Percentiles rank a stretch among this genome's conserved stretches.
These are phyloP conservation scores for Arion vulgaris DNA, from an alignment of 1,140 invertebrate genomes.

Conservation along the genomic window DNA sequence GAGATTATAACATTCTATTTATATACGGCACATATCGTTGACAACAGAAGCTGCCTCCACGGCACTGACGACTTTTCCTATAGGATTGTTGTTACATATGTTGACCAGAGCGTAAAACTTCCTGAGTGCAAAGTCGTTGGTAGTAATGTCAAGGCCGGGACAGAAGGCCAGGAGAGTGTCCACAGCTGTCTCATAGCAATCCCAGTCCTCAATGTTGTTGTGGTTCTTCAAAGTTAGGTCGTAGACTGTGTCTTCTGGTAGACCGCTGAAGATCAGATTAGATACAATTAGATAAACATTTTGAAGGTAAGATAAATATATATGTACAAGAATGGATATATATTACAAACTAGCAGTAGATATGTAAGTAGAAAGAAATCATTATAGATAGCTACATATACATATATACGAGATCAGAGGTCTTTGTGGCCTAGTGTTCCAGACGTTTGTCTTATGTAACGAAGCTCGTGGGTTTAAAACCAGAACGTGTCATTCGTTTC, in stretches of 20 bases:
- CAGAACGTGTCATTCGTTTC: no score
- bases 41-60: conserved; percentile 54
- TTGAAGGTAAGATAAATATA: neutral
- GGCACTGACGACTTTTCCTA: conserved; percentile 39
- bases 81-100: conserved; percentile 68
- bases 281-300: neutral
- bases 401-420: no score
- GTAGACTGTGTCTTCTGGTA: conserved; percentile 17
- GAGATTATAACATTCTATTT: no score
- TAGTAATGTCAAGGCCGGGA: conserved; percentile 13
- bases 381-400: no score
- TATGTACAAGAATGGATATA: no score
- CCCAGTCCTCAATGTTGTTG: conserved; percentile 14
- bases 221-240: conserved; percentile 1
- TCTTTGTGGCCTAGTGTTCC: no score
- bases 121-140: conserved; percentile 73
- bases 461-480: no score
- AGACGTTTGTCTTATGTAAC: no score
- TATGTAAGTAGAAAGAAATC: no score
- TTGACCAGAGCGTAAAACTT: conserved; percentile 74
- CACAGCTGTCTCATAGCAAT: conserved; percentile 25
- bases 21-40: conserved; percentile 12
- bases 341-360: no score
- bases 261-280: neutral
- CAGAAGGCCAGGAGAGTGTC: conserved; percentile 26